Evolutionary conservation across 2,888 invertebrate species (phyloP).

Genomic region (Acanthococcus lagerstroemiae): DNA sequence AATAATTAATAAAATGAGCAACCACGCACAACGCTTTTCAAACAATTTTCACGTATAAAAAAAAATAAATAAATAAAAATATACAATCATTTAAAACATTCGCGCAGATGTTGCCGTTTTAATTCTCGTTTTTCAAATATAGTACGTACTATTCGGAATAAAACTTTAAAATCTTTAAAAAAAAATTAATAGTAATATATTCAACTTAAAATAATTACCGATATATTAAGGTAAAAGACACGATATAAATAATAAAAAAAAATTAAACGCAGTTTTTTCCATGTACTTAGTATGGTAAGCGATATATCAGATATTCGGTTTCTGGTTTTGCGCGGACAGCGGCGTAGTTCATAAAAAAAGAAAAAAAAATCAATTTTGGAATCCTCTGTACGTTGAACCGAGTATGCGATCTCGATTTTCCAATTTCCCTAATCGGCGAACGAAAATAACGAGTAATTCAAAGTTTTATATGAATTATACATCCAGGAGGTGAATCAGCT

Average conservation of each 20-base stretch:
- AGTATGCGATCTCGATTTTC: background rate
- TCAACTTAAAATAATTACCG: slow-evolving; percentile 21
- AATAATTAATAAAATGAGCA: slow-evolving; percentile 27
- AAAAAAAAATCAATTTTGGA: too few species aligned
- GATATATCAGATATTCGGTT: background rate
- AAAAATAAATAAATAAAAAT: background rate
- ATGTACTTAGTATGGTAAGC: background rate
- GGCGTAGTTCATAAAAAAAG: background rate
- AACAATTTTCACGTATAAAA: slow-evolving; percentile 1
- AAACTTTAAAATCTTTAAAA: too few species aligned
- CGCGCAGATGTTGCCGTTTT: too few species aligned
- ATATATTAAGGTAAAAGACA: slow-evolving; percentile 25
- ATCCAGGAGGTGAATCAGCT: slow-evolving; percentile 28
- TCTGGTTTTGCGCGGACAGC: background rate
- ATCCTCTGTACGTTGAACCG: too few species aligned
- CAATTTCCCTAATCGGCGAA: background rate
- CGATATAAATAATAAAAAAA: slow-evolving; percentile 23
- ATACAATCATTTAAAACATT: background rate
- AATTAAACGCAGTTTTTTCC: too few species aligned
- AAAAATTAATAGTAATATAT: slow-evolving; percentile 12
- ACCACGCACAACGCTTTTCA: slow-evolving; percentile 22
- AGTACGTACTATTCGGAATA: background rate
- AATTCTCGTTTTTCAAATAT: background rate
- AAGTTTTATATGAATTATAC: background rate
- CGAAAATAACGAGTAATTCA: background rate